Evolutionary conservation across 1,140 invertebrate species (phyloP).

Genomic region (Triops longicaudatus): DNA sequence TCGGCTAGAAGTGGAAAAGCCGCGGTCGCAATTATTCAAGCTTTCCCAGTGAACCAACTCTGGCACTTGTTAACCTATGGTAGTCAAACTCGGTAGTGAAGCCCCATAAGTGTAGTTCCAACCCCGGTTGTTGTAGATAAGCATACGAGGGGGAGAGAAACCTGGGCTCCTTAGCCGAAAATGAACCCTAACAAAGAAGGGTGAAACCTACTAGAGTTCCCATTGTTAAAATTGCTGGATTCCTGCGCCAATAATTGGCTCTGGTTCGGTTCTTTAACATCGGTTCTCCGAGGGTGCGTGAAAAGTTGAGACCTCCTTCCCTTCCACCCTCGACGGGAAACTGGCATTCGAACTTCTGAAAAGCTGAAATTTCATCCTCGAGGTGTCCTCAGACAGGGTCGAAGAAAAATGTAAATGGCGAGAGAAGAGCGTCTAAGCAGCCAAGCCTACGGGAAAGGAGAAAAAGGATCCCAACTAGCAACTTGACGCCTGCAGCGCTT

Average conservation of each 20-base stretch:
- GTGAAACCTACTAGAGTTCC: neutral
- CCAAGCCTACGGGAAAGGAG: neutral
- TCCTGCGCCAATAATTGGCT: neutral
- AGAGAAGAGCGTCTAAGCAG: neutral
- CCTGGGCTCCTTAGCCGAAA: neutral
- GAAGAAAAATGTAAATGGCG: slow-evolving; percentile 4
- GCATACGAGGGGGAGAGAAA: neutral
- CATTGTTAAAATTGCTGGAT: neutral
- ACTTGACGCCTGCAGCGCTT: neutral
- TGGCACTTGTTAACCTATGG: neutral
- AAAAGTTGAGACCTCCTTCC: neutral
- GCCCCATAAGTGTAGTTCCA: neutral
- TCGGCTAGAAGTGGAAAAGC: neutral
- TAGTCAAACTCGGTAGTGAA: neutral
- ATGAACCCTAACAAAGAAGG: slow-evolving; percentile 15
- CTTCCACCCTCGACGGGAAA: neutral
- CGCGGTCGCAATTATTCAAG: neutral
- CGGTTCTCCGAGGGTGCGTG: neutral
- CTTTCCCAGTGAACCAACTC: neutral
- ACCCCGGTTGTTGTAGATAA: neutral
- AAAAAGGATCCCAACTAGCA: neutral
- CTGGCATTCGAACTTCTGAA: neutral
- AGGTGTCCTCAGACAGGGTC: neutral
- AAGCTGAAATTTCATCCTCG: slow-evolving; percentile 9
- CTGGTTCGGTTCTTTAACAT: neutral